Base-by-base conservation (phyloP, 1,140 invertebrate species). In the Drosophila funebris region DNA sequence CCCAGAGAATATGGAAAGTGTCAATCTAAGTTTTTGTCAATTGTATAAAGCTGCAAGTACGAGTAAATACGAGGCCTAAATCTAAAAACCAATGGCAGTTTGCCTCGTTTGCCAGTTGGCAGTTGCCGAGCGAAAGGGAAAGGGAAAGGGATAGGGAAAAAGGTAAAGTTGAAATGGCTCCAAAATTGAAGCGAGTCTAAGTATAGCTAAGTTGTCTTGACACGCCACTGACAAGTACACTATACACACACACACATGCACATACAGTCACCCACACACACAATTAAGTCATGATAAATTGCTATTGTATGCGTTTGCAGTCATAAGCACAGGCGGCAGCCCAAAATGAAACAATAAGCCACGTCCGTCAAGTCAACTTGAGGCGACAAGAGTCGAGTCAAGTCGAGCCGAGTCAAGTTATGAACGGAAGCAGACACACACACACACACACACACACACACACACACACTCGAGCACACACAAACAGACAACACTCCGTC, bases 311-410 rank as follows among this genome's bases (percentile, higher is more conserved):
- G 83, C 84, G 81, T 81, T 88, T 79, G 61, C 73, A 88, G 75
- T 88, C 76, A 78, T 78, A 82, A 82, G 64, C 78, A 46, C 62
- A 80, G 61, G 67, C 82, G 63, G 78, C 75, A 76, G 78, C 72
- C 68, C 60, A 70, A 88, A 88, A 83, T 88, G 83, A 88, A 88
- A 88, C 83, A 88, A 88, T 88, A 88, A 88, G 83, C 83, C 83
- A 83, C 78, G 83, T 88, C 83, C 83, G 79, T 88, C 83, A 88
- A 88, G 83, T 67, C 78, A 62, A 76, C 82, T 81, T 87, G 81
- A 87, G 81, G 82, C 85, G 78, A 71, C 82, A 81, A 82, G 80
- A 85, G 78, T 64, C 69, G 73, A 85, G 79, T 70, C 70, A 64
- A 83, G 66, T 52, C 37, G 27, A 66, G 63, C 16, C 33, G 62